phyloP scores from a whole-genome alignment of 2,113 vertebrate genomes.

The Lamprotornis superbus region DNA sequence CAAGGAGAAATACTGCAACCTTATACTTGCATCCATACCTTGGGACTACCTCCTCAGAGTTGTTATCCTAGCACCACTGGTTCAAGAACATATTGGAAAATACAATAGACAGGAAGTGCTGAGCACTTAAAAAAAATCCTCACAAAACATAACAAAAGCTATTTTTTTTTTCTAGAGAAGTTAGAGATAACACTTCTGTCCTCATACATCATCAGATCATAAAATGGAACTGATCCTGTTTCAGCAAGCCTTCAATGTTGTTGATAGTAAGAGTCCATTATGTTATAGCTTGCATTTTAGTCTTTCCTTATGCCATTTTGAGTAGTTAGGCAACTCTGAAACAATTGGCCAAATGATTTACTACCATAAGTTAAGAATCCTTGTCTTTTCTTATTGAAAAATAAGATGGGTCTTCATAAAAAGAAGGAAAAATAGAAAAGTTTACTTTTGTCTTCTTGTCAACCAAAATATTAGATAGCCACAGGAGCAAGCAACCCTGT shows the following conservation, averaged over 20 bases:
- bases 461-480: background rate
- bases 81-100: background rate
- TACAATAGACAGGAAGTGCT: background rate
- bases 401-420: background rate
- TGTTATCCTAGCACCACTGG: background rate
- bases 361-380: accelerated
- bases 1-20: background rate
- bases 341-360: background rate
- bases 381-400: background rate
- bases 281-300: background rate
- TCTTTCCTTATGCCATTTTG: background rate
- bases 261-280: background rate
- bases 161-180: background rate
- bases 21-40: background rate
- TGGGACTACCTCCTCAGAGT: background rate
- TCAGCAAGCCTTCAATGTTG: background rate
- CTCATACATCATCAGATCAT: background rate
- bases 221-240: background rate
- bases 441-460: background rate
- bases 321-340: background rate
- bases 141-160: background rate
- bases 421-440: background rate
- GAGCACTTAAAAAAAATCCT: background rate
- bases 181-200: background rate
- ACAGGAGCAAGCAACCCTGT: background rate